Evolutionary conservation across 2,888 invertebrate genomes (phyloP).

Genomic region (Drosophila mercatorum): DNA sequence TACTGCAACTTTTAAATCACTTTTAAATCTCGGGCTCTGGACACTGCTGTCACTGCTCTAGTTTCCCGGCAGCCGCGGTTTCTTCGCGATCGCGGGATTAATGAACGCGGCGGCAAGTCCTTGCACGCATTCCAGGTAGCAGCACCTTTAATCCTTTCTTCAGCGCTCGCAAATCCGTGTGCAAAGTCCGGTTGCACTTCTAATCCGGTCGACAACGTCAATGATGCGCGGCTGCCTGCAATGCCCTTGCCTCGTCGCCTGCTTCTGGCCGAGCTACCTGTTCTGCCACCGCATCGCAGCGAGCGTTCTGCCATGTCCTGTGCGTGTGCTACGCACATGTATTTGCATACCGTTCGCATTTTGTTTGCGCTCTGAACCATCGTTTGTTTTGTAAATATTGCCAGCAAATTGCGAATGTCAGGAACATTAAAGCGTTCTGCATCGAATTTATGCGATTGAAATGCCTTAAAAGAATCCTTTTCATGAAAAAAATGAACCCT

Average conservation of each 20-base stretch:
- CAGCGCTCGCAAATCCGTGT: conserved; percentile 49
- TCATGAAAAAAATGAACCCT: neutral
- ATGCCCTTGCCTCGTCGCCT: neutral
- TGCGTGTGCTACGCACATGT: conserved; percentile 10
- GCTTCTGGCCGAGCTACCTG: conserved; percentile 27
- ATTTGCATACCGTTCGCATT: conserved; percentile 56
- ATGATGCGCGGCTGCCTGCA: conserved; percentile 42
- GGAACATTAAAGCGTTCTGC: neutral
- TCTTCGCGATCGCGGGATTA: conserved; percentile 57
- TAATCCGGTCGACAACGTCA: conserved; percentile 74
- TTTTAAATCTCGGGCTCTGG: conserved; percentile 42
- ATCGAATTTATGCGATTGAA: neutral
- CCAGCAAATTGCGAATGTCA: conserved; percentile 4
- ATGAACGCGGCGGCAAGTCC: conserved; percentile 50
- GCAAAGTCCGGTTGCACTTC: conserved; percentile 70
- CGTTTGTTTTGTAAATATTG: conserved; percentile 72
- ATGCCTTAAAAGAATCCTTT: neutral
- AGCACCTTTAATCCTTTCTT: conserved; percentile 72
- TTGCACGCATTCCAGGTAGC: conserved; percentile 56
- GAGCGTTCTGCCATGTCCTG: conserved; percentile 11
- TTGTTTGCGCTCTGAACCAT: conserved; percentile 51
- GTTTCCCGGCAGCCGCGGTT: conserved; percentile 50
- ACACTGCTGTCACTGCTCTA: conserved; percentile 47
- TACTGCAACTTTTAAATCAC: conserved; percentile 62
- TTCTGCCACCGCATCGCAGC: neutral